Percentiles rank a stretch among this genome's conserved stretches.
These are phyloP conservation scores for Tyria jacobaeae DNA, from an alignment of 2,888 invertebrate genomes.

Conservation along the genomic window DNA sequence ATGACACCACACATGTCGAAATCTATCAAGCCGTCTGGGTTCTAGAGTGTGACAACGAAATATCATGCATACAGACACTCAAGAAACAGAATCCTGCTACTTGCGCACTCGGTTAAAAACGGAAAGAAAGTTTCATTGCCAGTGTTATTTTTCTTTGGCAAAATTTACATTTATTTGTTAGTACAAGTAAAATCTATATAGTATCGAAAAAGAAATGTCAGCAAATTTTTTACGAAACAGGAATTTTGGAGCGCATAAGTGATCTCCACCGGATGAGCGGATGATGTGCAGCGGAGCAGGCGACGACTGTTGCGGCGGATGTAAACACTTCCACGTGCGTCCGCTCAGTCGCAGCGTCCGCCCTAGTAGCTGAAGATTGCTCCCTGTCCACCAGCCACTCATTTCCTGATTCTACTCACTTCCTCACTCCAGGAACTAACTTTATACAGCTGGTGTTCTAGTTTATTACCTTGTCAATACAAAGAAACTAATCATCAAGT, in stretches of 20 bases:
- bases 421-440: constrained; percentile 23
- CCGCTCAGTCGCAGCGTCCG: constrained; percentile 56
- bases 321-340: constrained; percentile 81
- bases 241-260: constrained; percentile 46
- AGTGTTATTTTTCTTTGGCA: constrained; percentile 27
- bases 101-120: too few relatives aligned
- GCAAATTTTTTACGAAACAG: constrained; percentile 19
- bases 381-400: constrained; percentile 44
- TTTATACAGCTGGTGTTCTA: background rate
- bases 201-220: constrained; percentile 3
- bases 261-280: constrained; percentile 61
- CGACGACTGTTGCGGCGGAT: constrained; percentile 66
- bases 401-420: constrained; percentile 46
- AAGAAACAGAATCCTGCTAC: too few relatives aligned
- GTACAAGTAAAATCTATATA: too few relatives aligned
- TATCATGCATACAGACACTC: too few relatives aligned
- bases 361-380: constrained; percentile 56
- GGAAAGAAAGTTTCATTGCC: constrained; percentile 42
- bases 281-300: constrained; percentile 54
- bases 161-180: constrained; percentile 5
- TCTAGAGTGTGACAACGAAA: too few relatives aligned
- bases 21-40: too few relatives aligned
- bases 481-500: background rate
- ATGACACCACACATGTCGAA: too few relatives aligned
- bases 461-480: background rate